Percentiles rank a stretch among this genome's conserved stretches.
These are phyloP conservation scores for Thalassaphorura encarpata DNA, from an alignment of 1,140 invertebrate genomes.

Conservation along the genomic window DNA sequence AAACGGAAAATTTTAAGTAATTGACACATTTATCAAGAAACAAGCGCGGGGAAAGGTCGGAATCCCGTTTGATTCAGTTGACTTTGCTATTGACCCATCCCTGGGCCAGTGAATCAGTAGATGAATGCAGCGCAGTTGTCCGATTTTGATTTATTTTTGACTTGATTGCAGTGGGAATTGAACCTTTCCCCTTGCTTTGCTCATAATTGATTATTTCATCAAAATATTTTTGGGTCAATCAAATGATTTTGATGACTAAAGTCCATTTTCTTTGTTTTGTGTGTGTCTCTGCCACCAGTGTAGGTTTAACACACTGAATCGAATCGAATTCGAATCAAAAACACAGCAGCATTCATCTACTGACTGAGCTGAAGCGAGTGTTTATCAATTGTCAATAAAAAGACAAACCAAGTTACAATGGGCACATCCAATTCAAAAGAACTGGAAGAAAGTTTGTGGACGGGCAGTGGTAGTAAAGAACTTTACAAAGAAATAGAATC, in stretches of 20 bases:
- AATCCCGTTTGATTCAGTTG: too few species aligned
- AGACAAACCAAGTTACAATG: not conserved
- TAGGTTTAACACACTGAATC: conserved; percentile 1
- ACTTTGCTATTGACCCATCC: too few species aligned
- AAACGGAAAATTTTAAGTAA: too few species aligned
- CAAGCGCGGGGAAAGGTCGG: too few species aligned
- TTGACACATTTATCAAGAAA: too few species aligned
- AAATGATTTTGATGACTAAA: not conserved
- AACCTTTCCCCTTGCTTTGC: not conserved
- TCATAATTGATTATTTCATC: not conserved
- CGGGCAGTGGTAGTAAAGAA: not conserved
- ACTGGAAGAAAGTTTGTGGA: conserved; percentile 14
- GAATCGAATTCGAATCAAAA: not conserved
- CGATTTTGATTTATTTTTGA: too few species aligned
- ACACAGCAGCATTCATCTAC: conserved; percentile 19
- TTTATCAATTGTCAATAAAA: not conserved
- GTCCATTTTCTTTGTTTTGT: conserved; percentile 4
- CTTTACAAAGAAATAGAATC: conserved; percentile 2
- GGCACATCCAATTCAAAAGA: conserved; percentile 3
- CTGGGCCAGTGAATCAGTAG: too few species aligned
- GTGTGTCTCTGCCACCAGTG: conserved; percentile 2
- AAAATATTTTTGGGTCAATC: not conserved
- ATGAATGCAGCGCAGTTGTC: too few species aligned
- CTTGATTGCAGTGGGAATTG: not conserved
- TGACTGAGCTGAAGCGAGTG: conserved; percentile 1